Conservation (phyloP, 1,140 invertebrate genomes). For the Samia ricini region DNA sequence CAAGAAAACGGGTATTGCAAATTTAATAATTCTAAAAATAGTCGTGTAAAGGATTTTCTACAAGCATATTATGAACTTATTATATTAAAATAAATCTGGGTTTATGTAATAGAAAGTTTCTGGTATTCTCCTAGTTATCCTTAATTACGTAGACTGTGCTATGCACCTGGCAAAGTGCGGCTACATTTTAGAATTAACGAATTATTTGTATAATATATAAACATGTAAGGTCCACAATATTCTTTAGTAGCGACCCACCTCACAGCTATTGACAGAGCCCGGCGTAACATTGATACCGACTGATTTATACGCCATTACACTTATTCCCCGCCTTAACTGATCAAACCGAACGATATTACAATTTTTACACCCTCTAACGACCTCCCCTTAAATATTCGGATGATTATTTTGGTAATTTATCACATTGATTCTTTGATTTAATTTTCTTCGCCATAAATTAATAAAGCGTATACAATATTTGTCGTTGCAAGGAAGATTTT, state of each 20-base stretch:
- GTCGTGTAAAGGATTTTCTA: too few species aligned
- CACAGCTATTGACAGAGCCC: slow-evolving; percentile 63
- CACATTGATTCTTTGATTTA: slow-evolving; percentile 2
- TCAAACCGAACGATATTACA: slow-evolving; percentile 43
- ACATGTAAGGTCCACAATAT: neutral
- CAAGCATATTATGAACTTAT: too few species aligned
- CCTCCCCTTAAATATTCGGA: slow-evolving; percentile 17
- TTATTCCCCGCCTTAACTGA: slow-evolving; percentile 58
- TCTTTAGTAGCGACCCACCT: slow-evolving; percentile 28
- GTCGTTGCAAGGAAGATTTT: too few species aligned
- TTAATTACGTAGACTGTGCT: too few species aligned
- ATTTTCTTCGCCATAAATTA: neutral
- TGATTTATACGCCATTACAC: slow-evolving; percentile 71
- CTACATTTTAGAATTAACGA: too few species aligned
- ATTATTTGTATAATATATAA: too few species aligned
- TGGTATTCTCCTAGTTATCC: too few species aligned
- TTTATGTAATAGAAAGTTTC: too few species aligned
- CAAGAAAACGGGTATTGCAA: too few species aligned
- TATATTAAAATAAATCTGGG: too few species aligned
- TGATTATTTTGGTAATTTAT: slow-evolving; percentile 14
- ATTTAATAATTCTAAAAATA: too few species aligned
- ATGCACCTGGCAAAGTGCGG: too few species aligned
- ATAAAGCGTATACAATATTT: neutral
- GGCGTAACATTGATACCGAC: slow-evolving; percentile 57
- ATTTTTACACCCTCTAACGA: slow-evolving; percentile 51